Evolutionary conservation across 2,113 vertebrate species (phyloP).

Genomic region (human): DNA sequence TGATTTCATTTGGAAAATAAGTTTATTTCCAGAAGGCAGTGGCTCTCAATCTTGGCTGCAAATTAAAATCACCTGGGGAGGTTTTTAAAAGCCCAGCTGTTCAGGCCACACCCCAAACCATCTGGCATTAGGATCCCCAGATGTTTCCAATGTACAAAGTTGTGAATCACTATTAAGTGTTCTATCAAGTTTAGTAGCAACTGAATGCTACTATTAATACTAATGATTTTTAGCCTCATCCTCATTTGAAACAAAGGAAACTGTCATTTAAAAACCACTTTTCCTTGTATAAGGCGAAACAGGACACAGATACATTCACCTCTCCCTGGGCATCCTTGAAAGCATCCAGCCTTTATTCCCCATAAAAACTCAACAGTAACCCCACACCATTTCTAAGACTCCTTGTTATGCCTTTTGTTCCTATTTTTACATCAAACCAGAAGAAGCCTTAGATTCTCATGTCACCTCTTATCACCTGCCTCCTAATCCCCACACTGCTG

Average conservation of each 20-base stretch:
- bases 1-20: constrained; percentile 32
- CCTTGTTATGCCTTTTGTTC: not conserved
- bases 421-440: not conserved
- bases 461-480: not conserved
- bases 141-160: not conserved
- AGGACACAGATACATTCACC: not conserved
- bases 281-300: not conserved
- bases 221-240: not conserved
- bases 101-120: not conserved
- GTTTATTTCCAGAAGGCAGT: not conserved
- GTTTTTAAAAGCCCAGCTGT: not conserved
- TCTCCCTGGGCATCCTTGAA: not conserved
- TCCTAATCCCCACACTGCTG: not conserved
- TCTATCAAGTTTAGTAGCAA: not conserved
- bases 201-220: not conserved
- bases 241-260: constrained; percentile 9
- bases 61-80: not conserved
- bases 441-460: not conserved
- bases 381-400: not conserved
- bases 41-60: not conserved
- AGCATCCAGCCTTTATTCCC: not conserved
- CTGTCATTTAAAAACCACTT: not conserved
- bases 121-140: not conserved
- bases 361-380: not conserved
- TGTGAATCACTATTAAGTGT: not conserved